Conservation (phyloP, 2,888 invertebrate genomes). For the Tenthredo scrophulariae region DNA sequence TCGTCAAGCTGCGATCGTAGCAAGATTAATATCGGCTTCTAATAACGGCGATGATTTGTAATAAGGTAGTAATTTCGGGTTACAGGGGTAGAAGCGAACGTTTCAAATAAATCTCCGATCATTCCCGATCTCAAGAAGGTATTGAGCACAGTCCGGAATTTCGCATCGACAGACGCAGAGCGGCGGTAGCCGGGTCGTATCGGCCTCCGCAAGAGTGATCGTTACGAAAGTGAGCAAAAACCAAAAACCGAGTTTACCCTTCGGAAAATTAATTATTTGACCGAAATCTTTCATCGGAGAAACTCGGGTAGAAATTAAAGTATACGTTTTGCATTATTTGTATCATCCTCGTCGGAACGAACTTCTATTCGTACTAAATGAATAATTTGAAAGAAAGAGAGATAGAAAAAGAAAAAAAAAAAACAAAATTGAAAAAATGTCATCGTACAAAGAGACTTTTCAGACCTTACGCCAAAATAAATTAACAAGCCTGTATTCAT, state of each 20-base stretch:
- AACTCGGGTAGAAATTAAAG: background rate
- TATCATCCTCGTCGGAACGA: background rate
- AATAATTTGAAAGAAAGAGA: background rate
- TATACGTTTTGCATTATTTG: background rate
- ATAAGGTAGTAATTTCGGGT: background rate
- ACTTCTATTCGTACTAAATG: background rate
- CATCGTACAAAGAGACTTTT: background rate
- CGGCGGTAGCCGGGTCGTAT: background rate
- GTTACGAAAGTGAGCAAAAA: slow-evolving; percentile 26
- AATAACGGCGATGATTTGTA: background rate
- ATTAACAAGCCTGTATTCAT: background rate
- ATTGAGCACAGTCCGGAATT: slow-evolving; percentile 23
- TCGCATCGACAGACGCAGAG: background rate
- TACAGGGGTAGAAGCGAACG: background rate
- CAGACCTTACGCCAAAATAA: background rate
- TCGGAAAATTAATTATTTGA: background rate
- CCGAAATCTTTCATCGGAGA: background rate
- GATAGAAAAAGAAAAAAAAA: background rate
- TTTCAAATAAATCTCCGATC: background rate
- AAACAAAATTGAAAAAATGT: too few relatives aligned
- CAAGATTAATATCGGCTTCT: background rate
- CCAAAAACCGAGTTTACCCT: background rate
- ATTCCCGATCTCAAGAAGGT: background rate
- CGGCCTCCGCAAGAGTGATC: slow-evolving; percentile 21
- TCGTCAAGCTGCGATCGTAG: slow-evolving; percentile 18